These are phyloP conservation scores for Gobio occitaniae DNA, from an alignment of 2,797 vertebrate genomes.

Conservation along the genomic window DNA sequence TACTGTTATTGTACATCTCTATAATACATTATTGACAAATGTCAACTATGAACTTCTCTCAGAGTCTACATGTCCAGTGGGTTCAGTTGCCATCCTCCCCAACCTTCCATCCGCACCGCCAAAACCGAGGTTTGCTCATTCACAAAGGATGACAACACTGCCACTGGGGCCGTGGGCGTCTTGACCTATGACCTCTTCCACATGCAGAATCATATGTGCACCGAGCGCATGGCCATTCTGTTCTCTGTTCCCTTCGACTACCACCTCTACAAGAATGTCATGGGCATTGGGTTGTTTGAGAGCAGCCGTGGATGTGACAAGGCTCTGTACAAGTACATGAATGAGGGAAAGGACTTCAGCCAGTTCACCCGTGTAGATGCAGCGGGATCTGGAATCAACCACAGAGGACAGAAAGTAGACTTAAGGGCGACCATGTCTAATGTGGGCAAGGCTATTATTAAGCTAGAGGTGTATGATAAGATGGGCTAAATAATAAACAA, in stretches of 20 bases:
- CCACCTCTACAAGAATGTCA: slow-evolving; percentile 54
- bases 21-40: not conserved
- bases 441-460: slow-evolving; percentile 73
- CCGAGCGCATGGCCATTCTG: slow-evolving; percentile 62
- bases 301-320: slow-evolving; percentile 67
- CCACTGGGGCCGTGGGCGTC: slow-evolving; percentile 58
- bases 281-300: slow-evolving; percentile 62
- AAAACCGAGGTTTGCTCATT: slow-evolving; percentile 63
- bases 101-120: slow-evolving; percentile 68
- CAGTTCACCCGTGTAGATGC: slow-evolving; percentile 59
- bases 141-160: slow-evolving; percentile 58
- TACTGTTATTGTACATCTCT: not conserved
- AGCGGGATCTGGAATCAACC: slow-evolving; percentile 61
- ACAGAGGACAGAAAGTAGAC: slow-evolving; percentile 53
- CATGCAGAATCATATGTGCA: slow-evolving; percentile 62
- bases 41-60: not conserved
- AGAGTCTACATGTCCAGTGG: slow-evolving; percentile 76
- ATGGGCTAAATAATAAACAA: slow-evolving; percentile 55
- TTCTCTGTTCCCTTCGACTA: slow-evolving; percentile 62
- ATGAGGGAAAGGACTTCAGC: slow-evolving; percentile 70
- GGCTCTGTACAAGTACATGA: slow-evolving; percentile 72
- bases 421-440: slow-evolving; percentile 75
- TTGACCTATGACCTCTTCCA: slow-evolving; percentile 67
- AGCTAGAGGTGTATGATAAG: slow-evolving; percentile 74
- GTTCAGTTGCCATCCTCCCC: slow-evolving; percentile 72